Percentiles rank a stretch among this genome's conserved stretches.
These are phyloP conservation scores for Chironomus tepperi DNA, from an alignment of 1,140 invertebrate species.

Conservation along the genomic window DNA sequence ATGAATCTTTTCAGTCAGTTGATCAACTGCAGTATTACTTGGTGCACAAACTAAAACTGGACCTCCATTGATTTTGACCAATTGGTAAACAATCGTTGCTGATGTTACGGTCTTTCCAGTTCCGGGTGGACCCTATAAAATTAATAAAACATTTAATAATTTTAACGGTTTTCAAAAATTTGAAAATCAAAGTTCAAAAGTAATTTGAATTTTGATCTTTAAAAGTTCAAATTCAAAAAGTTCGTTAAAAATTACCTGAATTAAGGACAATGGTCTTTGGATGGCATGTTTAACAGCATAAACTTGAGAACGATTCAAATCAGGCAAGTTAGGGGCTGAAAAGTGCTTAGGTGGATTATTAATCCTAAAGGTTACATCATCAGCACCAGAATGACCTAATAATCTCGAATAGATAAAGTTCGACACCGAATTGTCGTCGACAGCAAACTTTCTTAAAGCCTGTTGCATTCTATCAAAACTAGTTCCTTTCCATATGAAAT, in stretches of 20 bases:
- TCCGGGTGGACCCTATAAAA: slow-evolving; percentile 41
- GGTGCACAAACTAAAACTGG: slow-evolving; percentile 97
- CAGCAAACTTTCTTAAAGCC: slow-evolving; percentile 89
- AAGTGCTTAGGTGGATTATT: slow-evolving; percentile 87
- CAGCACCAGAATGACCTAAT: slow-evolving; percentile 76
- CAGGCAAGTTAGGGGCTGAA: slow-evolving; percentile 92
- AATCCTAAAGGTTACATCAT: slow-evolving; percentile 85
- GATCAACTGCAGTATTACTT: slow-evolving; percentile 98
- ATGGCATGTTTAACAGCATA: slow-evolving; percentile 99
- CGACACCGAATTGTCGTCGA: slow-evolving; percentile 93
- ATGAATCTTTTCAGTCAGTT: slow-evolving; percentile 98
- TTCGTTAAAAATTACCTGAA: slow-evolving; percentile 45
- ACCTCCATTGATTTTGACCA: slow-evolving; percentile 88
- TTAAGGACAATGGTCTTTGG: slow-evolving; percentile 91
- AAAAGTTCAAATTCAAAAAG: background rate
- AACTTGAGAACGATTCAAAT: slow-evolving; percentile 94
- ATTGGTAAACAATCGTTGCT: slow-evolving; percentile 97
- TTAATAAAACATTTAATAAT: background rate
- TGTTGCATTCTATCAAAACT: slow-evolving; percentile 98
- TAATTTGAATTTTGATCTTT: background rate
- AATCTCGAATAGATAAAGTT: slow-evolving; percentile 96
- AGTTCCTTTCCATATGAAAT: slow-evolving; percentile 99
- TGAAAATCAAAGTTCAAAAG: background rate
- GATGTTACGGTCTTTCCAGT: slow-evolving; percentile 99
- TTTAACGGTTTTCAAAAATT: too few species aligned